Conservation (phyloP, 2,113 vertebrate genomes). For the Spermophilus dauricus region DNA sequence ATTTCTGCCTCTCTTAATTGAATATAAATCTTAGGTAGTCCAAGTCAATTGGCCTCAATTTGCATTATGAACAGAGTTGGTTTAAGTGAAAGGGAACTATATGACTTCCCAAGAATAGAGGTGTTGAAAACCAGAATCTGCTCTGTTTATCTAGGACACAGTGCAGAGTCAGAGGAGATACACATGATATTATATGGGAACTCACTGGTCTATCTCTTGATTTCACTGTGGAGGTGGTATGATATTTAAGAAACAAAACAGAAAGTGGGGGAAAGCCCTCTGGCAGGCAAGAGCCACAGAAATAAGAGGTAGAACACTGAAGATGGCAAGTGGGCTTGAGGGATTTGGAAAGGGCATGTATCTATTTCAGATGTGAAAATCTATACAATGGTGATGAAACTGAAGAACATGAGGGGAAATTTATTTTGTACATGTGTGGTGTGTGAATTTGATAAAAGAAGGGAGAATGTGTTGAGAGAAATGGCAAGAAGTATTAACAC, state of each 20-base stretch:
- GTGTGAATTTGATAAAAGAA: background rate
- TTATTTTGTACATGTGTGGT: background rate
- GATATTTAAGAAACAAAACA: background rate
- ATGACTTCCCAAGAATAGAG: no score
- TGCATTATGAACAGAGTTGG: no score
- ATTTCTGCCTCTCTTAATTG: no score
- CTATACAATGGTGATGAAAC: background rate
- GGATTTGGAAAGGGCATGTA: background rate
- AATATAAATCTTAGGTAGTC: no score
- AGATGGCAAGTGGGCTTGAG: background rate
- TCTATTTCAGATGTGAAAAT: background rate
- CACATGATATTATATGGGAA: no score
- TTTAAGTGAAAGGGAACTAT: no score
- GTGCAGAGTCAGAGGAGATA: no score
- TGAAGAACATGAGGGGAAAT: background rate
- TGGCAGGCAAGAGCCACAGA: background rate
- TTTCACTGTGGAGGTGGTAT: background rate
- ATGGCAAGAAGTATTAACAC: background rate
- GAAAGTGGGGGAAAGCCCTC: background rate
- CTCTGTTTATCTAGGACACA: no score
- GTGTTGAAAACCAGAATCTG: no score
- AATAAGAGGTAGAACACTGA: background rate
- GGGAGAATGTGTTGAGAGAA: background rate
- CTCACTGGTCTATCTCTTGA: background rate
- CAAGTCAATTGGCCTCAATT: no score